phyloP scores from a whole-genome alignment of 2,797 vertebrate genomes.

The Hypotaenidia okinawae region DNA sequence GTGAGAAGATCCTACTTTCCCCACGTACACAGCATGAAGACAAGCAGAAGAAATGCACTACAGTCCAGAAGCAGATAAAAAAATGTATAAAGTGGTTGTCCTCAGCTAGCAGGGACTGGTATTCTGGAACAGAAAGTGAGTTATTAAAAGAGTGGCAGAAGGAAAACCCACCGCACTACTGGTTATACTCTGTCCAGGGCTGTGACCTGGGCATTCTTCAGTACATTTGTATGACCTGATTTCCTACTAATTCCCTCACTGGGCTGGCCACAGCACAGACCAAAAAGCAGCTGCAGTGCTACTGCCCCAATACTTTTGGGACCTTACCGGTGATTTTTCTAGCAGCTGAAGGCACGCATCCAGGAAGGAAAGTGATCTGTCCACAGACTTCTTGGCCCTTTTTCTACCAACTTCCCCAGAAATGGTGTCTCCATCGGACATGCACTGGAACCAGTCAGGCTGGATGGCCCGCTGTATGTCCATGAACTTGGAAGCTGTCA shows the following conservation, averaged over 20 bases:
- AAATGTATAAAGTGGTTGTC: neutral
- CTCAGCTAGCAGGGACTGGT: neutral
- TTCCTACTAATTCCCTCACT: neutral
- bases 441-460: constrained; percentile 95
- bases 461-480: constrained; percentile 86
- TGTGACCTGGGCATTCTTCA: neutral
- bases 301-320: neutral
- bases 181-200: neutral
- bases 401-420: constrained; percentile 83
- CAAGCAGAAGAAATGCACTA: neutral
- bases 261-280: neutral
- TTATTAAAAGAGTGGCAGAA: neutral
- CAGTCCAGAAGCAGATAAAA: neutral
- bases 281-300: neutral
- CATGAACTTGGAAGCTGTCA: constrained; percentile 90
- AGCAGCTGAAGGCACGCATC: constrained; percentile 88
- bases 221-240: accelerated
- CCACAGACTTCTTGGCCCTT: constrained; percentile 90
- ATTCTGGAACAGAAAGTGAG: neutral
- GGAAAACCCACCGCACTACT: neutral
- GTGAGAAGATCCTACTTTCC: neutral
- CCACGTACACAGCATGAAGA: neutral
- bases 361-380: constrained; percentile 90
- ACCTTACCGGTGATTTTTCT: constrained; percentile 84
- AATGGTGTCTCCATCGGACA: constrained; percentile 91